A percentile compares a stretch with the other conserved stretches of the same genome.
Evolutionary conservation across 2,797 vertebrate genomes (phyloP).

Genomic region (Sebastes glaucus): DNA sequence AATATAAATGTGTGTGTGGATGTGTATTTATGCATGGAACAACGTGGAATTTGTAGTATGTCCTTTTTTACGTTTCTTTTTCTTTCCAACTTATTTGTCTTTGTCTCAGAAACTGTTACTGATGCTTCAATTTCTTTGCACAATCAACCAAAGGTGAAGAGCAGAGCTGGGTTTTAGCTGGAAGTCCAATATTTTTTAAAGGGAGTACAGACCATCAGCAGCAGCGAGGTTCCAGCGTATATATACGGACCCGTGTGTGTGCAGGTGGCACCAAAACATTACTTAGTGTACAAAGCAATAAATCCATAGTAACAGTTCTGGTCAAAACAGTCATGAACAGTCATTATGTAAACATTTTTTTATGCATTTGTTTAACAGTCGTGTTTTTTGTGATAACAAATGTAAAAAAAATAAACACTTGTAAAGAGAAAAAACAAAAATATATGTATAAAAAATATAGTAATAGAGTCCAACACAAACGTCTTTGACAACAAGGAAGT

Average conservation of each 20-base stretch:
- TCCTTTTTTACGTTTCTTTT: constrained; percentile 41
- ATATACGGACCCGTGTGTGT: constrained; percentile 40
- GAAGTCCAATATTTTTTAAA: constrained; percentile 45
- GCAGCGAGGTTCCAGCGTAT: constrained; percentile 23
- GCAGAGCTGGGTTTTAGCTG: constrained; percentile 82
- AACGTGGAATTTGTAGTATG: constrained; percentile 74
- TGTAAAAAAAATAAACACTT: constrained; percentile 70
- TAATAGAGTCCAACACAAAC: constrained; percentile 80
- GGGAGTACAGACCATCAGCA: constrained; percentile 49
- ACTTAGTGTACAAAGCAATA: constrained; percentile 97
- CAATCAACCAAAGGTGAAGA: constrained; percentile 88
- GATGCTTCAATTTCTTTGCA: constrained; percentile 85
- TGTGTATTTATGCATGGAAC: constrained; percentile 85
- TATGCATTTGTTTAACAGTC: constrained; percentile 77
- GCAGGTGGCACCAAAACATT: constrained; percentile 80
- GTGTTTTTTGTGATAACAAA: constrained; percentile 82
- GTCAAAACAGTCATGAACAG: constrained; percentile 70
- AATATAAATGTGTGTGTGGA: constrained; percentile 76
- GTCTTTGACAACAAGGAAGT: constrained; percentile 60
- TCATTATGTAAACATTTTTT: constrained; percentile 83
- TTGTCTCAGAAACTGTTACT: constrained; percentile 80
- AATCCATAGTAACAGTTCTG: constrained; percentile 89
- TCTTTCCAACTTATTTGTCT: constrained; percentile 44
- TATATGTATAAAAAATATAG: constrained; percentile 76
- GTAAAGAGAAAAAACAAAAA: constrained; percentile 66